These are phyloP conservation scores for Ophion slaviceki DNA, from an alignment of 2,888 invertebrate species.

Conservation along the genomic window DNA sequence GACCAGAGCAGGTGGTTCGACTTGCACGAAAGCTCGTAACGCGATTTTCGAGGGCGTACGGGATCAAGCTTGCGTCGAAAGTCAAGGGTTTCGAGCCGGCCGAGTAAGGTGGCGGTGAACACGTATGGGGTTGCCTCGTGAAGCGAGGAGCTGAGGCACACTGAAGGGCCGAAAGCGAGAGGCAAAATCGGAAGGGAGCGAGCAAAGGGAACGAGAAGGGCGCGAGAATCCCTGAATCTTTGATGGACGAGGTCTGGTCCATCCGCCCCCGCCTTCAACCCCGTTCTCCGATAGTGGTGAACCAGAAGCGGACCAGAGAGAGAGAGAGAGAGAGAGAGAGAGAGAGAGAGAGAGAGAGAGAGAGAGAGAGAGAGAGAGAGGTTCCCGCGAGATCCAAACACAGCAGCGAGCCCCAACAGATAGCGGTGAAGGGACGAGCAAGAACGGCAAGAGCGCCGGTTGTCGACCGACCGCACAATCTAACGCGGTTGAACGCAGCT, in stretches of 20 bases:
- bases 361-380: slow-evolving; percentile 56
- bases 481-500: slow-evolving; percentile 66
- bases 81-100: slow-evolving; percentile 51
- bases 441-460: slow-evolving; percentile 61
- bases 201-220: slow-evolving; percentile 67
- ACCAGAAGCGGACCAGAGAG: slow-evolving; percentile 62
- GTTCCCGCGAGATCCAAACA: slow-evolving; percentile 62
- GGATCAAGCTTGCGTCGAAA: slow-evolving; percentile 42
- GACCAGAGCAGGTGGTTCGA: slow-evolving; percentile 29
- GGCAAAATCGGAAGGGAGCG: slow-evolving; percentile 9
- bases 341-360: no score
- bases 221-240: slow-evolving; percentile 80
- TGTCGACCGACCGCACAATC: slow-evolving; percentile 68
- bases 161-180: slow-evolving; percentile 12
- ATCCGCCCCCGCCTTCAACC: slow-evolving; percentile 67
- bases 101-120: slow-evolving; percentile 57
- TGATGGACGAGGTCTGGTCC: slow-evolving; percentile 77
- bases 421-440: slow-evolving; percentile 29
- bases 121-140: slow-evolving; percentile 38
- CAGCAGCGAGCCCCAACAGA: slow-evolving; percentile 51
- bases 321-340: slow-evolving; percentile 63
- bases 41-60: slow-evolving; percentile 53
- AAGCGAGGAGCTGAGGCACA: slow-evolving; percentile 28
- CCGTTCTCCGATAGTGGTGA: slow-evolving; percentile 36
- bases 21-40: slow-evolving; percentile 34